Base-by-base conservation (phyloP, 2,113 vertebrate species). In the Ascaphus truei region DNA sequence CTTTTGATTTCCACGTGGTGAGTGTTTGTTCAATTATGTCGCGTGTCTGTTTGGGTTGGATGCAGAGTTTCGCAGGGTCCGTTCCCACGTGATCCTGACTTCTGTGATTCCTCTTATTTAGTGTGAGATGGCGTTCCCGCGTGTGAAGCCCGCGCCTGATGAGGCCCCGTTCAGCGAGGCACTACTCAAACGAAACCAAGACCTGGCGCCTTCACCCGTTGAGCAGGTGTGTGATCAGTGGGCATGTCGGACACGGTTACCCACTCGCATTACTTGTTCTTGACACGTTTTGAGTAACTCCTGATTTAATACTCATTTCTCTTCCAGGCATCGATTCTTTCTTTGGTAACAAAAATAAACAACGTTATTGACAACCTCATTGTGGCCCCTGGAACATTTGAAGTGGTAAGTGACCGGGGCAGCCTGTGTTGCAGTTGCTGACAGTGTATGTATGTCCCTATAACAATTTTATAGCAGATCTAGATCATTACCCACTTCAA, bases 121-220 rank as follows among this genome's bases (percentile, higher is more conserved):
- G 97, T 98, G 97, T 16, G 96, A 99, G 78, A 98, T 99, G 96
- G 97, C 96, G 0, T 99, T 98, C 63, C 97, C 97, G 1, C 86
- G 96, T 0, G 97, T 99, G 15, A 99, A 98, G 22, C 94, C 95
- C 0, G 93, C 94, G 0, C 86, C 93, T 0, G 97, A 99, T 0
- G 97, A 99, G 83, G 92, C 91, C 0, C 73, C 93, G 0, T 97
- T 99, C 81, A 99, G 91, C 0, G 97, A 99, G 48, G 92, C 94
- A 25, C 76, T 98, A 73, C 87, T 99, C 68, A 99, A 98, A 77
- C 92, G 96, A 16, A 99, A 99, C 87, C 96, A 98, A 81, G 97
- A 98, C 41, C 86, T 98, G 1, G 95, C 93, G 60, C 97, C 97
- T 0, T 94, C 94, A 0, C 87, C 96, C 0, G 83, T 91, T 0